These are phyloP conservation scores for Xestia ashworthii DNA, from an alignment of 2,888 invertebrate genomes.

Conservation along the genomic window DNA sequence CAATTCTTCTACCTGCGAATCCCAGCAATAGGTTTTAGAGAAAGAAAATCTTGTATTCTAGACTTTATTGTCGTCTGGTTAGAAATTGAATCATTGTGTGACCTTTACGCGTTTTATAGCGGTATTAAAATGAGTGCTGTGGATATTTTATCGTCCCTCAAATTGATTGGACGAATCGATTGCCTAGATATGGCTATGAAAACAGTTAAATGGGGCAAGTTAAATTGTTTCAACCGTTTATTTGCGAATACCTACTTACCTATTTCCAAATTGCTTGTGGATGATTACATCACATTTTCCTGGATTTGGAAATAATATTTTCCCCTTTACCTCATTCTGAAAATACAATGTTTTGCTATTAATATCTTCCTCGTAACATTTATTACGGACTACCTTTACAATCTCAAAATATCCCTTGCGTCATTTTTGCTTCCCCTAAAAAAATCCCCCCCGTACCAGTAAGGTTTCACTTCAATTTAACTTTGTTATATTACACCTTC, in stretches of 20 bases:
- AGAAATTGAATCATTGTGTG: slow-evolving; percentile 49
- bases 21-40: not conserved
- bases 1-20: not conserved
- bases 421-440: not conserved
- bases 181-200: slow-evolving; percentile 19
- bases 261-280: slow-evolving; percentile 13
- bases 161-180: slow-evolving; percentile 52
- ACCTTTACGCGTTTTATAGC: slow-evolving; percentile 50
- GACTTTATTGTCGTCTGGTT: slow-evolving; percentile 8
- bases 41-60: slow-evolving; percentile 4
- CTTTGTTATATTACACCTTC: slow-evolving; percentile 25
- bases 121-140: slow-evolving; percentile 29
- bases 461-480: slow-evolving; percentile 52
- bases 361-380: not conserved
- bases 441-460: not conserved
- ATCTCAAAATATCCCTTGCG: not conserved
- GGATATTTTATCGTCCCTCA: slow-evolving; percentile 48
- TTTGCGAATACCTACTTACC: slow-evolving; percentile 3
- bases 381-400: not conserved
- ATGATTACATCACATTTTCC: slow-evolving; percentile 12
- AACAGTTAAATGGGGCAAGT: slow-evolving; percentile 24
- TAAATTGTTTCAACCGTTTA: slow-evolving; percentile 33
- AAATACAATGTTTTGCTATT: slow-evolving; percentile 15
- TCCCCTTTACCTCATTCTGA: slow-evolving; percentile 1
- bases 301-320: not conserved